Evolutionary conservation across 2,888 invertebrate species (phyloP).

Genomic region (Hydropsyche betteni): DNA sequence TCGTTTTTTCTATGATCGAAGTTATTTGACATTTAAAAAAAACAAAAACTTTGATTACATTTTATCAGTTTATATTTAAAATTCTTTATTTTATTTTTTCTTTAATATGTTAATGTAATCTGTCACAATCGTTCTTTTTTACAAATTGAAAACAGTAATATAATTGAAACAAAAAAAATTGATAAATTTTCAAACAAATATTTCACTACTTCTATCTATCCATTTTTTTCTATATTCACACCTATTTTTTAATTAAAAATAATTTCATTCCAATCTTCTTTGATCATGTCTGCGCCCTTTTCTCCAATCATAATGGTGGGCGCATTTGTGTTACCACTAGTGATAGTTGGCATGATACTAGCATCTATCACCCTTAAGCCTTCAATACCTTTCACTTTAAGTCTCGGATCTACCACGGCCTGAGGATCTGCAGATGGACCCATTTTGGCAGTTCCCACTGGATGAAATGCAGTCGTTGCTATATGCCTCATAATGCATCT

Average conservation of each 20-base stretch:
- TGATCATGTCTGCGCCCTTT: constrained; percentile 72
- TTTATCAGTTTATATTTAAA: too few species aligned
- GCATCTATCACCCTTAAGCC: constrained; percentile 71
- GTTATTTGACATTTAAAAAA: too few species aligned
- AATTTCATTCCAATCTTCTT: constrained; percentile 62
- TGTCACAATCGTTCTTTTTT: too few species aligned
- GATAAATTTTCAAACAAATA: too few species aligned
- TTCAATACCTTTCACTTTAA: constrained; percentile 65
- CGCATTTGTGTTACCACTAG: constrained; percentile 71
- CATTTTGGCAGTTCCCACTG: constrained; percentile 73
- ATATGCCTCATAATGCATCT: constrained; percentile 58
- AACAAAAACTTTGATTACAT: too few species aligned
- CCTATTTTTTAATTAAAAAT: background rate
- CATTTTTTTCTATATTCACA: too few species aligned
- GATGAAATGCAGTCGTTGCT: constrained; percentile 71
- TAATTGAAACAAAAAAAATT: too few species aligned
- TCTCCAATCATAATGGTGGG: constrained; percentile 73
- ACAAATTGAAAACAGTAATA: too few species aligned
- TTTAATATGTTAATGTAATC: too few species aligned
- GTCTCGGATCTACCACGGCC: constrained; percentile 67
- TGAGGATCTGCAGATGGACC: constrained; percentile 58
- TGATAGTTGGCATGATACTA: constrained; percentile 72
- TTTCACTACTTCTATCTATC: background rate
- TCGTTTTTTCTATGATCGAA: too few species aligned
- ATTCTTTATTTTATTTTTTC: too few species aligned